These are phyloP conservation scores for Loriculus beryllinus DNA, from an alignment of 2,797 vertebrate genomes.

Conservation along the genomic window DNA sequence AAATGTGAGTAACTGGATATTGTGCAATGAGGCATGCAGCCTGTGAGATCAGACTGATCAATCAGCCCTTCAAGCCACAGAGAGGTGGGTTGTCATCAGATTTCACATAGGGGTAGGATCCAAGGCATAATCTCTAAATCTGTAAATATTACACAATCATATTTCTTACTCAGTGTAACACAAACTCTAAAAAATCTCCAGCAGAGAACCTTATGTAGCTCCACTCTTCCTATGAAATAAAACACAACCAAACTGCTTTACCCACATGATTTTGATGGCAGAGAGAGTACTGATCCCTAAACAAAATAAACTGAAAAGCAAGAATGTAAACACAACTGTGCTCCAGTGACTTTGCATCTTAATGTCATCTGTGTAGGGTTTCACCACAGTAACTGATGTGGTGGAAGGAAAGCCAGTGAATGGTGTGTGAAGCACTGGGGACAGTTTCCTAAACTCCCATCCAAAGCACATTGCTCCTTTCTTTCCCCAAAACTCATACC, in stretches of 20 bases:
- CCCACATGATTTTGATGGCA: neutral
- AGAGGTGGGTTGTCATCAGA: neutral
- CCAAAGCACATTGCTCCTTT: neutral
- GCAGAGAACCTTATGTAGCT: neutral
- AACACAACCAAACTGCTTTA: neutral
- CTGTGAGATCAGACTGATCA: neutral
- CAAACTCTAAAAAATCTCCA: neutral
- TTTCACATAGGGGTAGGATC: neutral
- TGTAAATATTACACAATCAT: fast-evolving
- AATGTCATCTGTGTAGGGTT: neutral
- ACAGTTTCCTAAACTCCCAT: neutral
- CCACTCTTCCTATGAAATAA: neutral
- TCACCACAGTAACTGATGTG: neutral
- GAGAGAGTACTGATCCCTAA: neutral
- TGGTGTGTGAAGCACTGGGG: neutral
- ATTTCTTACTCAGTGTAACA: neutral
- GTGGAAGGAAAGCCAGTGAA: neutral
- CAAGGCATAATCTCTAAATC: neutral
- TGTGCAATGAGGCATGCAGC: neutral
- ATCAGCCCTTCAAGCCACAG: neutral
- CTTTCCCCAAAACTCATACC: neutral
- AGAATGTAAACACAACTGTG: neutral
- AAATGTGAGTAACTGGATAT: neutral
- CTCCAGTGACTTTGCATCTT: neutral
- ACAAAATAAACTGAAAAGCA: neutral